These are phyloP conservation scores for Drosophila austrosaltans DNA, from an alignment of 2,888 invertebrate species.

Conservation along the genomic window DNA sequence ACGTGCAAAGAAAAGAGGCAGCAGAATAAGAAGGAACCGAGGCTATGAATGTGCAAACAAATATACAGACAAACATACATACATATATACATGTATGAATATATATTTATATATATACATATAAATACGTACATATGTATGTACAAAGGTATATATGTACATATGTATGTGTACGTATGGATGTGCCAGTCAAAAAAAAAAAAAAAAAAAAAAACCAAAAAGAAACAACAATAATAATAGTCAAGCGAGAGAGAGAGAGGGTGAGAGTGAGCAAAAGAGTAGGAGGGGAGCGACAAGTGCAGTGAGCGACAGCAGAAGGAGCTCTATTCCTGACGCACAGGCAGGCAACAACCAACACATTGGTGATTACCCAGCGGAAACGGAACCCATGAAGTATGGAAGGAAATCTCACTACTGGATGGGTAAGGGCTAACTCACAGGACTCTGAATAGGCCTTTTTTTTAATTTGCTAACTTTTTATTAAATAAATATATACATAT, in stretches of 20 bases:
- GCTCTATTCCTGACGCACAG: not conserved
- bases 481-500: too few species aligned
- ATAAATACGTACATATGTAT: conserved; percentile 34
- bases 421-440: too few species aligned
- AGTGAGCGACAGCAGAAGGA: conserved; percentile 1
- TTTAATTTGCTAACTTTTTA: too few species aligned
- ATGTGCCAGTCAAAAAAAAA: not conserved
- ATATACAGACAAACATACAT: conserved; percentile 41
- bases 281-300: not conserved
- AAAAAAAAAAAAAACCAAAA: not conserved
- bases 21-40: conserved; percentile 62
- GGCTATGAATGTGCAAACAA: conserved; percentile 61
- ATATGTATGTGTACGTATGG: not conserved
- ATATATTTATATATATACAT: conserved; percentile 14
- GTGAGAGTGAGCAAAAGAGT: too few species aligned
- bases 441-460: too few species aligned
- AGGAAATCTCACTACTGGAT: too few species aligned
- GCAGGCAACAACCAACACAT: not conserved
- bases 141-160: conserved; percentile 4
- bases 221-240: conserved; percentile 11
- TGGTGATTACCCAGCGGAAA: not conserved
- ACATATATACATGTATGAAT: conserved; percentile 11
- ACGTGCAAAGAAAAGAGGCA: conserved; percentile 47
- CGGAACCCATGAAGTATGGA: not conserved
- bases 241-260: not conserved